Evolutionary conservation across 2,113 vertebrate species (phyloP).

Genomic region (Telmatochromis brachygnathus): DNA sequence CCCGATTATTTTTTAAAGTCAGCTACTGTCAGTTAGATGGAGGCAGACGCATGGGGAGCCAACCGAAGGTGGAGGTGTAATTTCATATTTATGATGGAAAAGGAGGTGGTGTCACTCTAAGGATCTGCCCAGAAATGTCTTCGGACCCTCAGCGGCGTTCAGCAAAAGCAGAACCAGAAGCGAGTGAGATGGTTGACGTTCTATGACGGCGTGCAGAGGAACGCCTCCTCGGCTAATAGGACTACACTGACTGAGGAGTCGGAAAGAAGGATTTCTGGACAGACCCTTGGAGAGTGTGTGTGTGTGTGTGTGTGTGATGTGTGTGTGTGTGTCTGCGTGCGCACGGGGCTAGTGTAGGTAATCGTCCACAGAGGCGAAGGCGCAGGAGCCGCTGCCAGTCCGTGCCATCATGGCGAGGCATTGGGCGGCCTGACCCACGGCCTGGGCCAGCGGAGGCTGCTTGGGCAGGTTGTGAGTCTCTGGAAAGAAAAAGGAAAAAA

Average conservation of each 20-base stretch:
- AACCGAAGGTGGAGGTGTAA: not conserved
- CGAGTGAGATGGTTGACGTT: not conserved
- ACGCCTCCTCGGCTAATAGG: not conserved
- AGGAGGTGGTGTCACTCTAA: not conserved
- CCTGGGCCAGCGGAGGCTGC: slow-evolving; percentile 93
- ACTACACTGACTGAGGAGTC: not conserved
- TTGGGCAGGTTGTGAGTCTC: slow-evolving; percentile 99
- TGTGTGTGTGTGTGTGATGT: fast-evolving
- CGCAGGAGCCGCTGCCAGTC: slow-evolving; percentile 91
- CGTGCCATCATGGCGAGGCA: slow-evolving; percentile 97
- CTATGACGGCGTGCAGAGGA: not conserved
- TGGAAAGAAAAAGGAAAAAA: not conserved
- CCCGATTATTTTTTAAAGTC: not conserved
- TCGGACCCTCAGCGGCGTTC: not conserved
- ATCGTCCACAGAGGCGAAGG: slow-evolving; percentile 95
- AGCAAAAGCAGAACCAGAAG: slow-evolving; percentile 9
- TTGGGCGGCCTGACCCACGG: slow-evolving; percentile 92
- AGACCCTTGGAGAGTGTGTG: not conserved
- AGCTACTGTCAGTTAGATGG: not conserved
- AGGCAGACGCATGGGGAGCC: not conserved
- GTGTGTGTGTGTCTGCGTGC: not conserved
- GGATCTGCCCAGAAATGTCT: not conserved
- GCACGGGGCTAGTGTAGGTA: slow-evolving; percentile 85
- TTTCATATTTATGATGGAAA: slow-evolving; percentile 17
- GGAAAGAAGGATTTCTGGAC: not conserved